Evolutionary conservation across 2,113 vertebrate species (phyloP).

Genomic region (Zosterops pallidus): DNA sequence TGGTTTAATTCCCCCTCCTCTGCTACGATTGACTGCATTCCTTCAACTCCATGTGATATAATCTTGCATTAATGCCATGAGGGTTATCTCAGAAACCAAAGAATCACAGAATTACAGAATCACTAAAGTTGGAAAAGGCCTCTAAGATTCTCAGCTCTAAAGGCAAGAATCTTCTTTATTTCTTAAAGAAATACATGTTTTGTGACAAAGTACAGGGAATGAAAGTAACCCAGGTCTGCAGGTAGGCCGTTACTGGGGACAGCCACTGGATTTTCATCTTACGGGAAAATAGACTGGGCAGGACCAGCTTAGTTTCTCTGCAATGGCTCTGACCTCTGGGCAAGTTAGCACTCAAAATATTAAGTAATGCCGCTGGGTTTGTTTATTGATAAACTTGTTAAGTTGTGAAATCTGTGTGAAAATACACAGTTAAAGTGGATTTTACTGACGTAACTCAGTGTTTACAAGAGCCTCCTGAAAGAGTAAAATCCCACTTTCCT

Average conservation of each 20-base stretch:
- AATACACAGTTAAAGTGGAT: background rate
- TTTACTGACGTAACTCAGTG: background rate
- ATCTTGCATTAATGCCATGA: background rate
- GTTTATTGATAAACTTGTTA: background rate
- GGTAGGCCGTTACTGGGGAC: background rate
- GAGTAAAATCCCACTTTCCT: background rate
- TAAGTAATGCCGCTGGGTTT: background rate
- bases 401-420: background rate
- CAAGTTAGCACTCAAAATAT: background rate
- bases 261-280: background rate
- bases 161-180: background rate
- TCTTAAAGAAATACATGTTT: background rate
- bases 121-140: background rate
- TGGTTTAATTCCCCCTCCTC: background rate
- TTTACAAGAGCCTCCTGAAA: background rate
- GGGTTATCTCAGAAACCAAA: background rate
- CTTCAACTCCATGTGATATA: rapidly evolving
- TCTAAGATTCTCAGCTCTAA: background rate
- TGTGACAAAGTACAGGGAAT: background rate
- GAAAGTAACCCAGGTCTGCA: background rate
- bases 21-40: background rate
- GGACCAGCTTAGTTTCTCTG: background rate
- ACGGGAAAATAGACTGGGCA: background rate
- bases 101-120: background rate
- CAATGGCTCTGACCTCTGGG: background rate